Evolutionary conservation across 1,140 invertebrate species (phyloP).

Genomic region (Oryzaephilus surinamensis): DNA sequence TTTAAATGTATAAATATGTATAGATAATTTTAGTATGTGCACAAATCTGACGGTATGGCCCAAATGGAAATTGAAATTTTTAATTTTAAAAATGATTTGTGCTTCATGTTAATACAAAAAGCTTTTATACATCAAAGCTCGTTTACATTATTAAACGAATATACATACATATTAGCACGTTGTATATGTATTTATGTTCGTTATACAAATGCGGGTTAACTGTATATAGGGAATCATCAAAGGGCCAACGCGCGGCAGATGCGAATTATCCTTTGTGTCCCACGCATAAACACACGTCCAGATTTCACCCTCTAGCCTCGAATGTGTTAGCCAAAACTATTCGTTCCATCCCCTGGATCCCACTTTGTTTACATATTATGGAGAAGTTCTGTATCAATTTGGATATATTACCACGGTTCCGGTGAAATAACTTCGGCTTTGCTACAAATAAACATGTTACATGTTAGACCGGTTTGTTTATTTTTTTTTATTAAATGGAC

Average conservation of each 20-base stretch:
- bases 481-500: no score
- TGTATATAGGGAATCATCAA: constrained; percentile 15
- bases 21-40: no score
- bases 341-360: background rate
- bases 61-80: no score
- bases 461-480: no score
- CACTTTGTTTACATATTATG: constrained; percentile 14
- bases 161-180: constrained; percentile 11
- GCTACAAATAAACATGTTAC: no score
- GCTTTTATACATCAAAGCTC: constrained; percentile 11
- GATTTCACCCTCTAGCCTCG: constrained; percentile 8
- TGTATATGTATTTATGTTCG: constrained; percentile 11
- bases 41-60: no score
- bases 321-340: background rate
- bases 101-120: no score
- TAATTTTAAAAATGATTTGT: no score
- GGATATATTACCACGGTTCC: constrained; percentile 12
- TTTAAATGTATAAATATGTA: no score
- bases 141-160: constrained; percentile 13
- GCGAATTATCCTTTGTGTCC: constrained; percentile 15
- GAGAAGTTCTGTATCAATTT: constrained; percentile 14
- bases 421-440: no score
- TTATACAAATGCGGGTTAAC: constrained; percentile 15
- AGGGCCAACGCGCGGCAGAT: constrained; percentile 13
- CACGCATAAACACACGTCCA: constrained; percentile 10